Conservation (phyloP, 2,888 invertebrate genomes). For the Sthenelais limicola region DNA sequence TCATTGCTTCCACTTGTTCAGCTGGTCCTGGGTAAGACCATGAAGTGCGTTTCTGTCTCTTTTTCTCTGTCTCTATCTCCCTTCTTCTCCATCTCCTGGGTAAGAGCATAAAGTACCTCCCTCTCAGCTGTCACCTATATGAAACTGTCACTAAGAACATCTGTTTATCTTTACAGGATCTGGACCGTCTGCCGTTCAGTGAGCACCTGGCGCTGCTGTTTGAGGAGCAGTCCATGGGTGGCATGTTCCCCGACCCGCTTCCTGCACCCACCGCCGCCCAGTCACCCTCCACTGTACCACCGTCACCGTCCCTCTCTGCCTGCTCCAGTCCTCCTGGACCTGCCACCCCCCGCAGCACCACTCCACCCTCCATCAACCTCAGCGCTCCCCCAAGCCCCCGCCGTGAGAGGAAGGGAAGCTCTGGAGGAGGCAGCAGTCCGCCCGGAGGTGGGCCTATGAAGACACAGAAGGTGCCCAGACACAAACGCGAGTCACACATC, state of each 20-base stretch:
- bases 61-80: no score
- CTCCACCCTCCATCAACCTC: constrained; percentile 14
- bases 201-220: constrained; percentile 12
- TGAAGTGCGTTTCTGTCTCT: no score
- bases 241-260: constrained; percentile 30
- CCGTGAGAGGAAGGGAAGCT: not conserved
- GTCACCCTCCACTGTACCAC: not conserved
- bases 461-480: constrained; percentile 59
- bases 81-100: no score
- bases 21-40: no score
- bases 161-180: no score
- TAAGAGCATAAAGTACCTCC: no score
- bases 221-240: not conserved
- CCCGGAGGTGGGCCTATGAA: constrained; percentile 15
- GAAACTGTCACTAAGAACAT: no score
- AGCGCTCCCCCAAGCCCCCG: constrained; percentile 7
- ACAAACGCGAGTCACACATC: constrained; percentile 70
- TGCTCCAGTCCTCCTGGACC: constrained; percentile 21
- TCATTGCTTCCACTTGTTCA: no score
- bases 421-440: not conserved
- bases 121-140: no score
- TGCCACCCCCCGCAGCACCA: constrained; percentile 9
- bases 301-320: not conserved
- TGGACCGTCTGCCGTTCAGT: no score
- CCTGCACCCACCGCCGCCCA: constrained; percentile 7